Conservation (phyloP, 1,140 invertebrate species). For the Aphaenogaster rudis region DNA sequence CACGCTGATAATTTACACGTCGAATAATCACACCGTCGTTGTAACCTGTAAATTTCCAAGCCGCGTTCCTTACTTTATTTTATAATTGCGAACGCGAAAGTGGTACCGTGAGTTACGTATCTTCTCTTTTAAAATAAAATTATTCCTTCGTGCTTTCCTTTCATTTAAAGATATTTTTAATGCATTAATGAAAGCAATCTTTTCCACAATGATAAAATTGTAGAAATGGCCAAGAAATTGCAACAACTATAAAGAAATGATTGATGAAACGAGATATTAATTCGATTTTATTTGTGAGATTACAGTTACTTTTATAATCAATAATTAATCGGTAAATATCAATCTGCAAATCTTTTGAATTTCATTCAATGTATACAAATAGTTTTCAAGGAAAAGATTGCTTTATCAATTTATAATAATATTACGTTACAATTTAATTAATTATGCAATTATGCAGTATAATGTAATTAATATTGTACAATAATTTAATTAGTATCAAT, state of each 20-base stretch:
- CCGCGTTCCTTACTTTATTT: background rate
- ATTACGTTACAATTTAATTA: background rate
- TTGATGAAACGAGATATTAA: background rate
- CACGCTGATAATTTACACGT: slow-evolving; percentile 52
- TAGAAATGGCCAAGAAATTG: background rate
- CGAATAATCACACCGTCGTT: slow-evolving; percentile 27
- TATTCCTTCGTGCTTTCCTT: background rate
- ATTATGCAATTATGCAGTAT: background rate
- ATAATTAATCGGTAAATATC: background rate
- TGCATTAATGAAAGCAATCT: background rate
- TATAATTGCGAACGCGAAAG: background rate
- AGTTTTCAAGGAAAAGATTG: slow-evolving; percentile 12
- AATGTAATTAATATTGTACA: slow-evolving; percentile 3
- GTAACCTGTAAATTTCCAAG: background rate
- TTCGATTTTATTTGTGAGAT: slow-evolving; percentile 3
- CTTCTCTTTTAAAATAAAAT: background rate
- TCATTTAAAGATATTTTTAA: background rate
- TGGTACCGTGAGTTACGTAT: background rate
- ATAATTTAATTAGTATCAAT: slow-evolving; percentile 9
- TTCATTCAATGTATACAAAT: background rate
- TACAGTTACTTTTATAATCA: background rate
- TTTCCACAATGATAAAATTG: background rate
- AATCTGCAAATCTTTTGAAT: background rate
- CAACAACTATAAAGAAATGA: background rate
- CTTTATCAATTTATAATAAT: slow-evolving; percentile 1